Evolutionary conservation across 2,888 invertebrate species (phyloP).

Genomic region (Epistrophe eligans): DNA sequence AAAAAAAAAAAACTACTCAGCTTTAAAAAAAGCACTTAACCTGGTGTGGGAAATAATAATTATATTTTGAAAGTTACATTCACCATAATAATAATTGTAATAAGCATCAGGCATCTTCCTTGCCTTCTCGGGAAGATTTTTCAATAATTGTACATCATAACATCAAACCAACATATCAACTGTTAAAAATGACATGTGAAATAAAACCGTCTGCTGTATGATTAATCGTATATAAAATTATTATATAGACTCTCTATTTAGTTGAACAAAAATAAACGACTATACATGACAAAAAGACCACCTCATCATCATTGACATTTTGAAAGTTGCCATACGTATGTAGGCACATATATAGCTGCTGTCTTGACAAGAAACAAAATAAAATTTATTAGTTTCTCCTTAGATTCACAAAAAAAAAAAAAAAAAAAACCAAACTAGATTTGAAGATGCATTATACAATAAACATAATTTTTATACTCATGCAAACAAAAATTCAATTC

Average conservation of each 20-base stretch:
- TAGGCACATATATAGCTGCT: constrained; percentile 1
- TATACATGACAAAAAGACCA: constrained; percentile 40
- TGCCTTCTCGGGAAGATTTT: constrained; percentile 52
- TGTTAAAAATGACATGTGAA: constrained; percentile 55
- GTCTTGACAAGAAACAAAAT: constrained; percentile 37
- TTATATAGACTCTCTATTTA: constrained; percentile 9
- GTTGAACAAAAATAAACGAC: constrained; percentile 30
- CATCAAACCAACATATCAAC: constrained; percentile 30
- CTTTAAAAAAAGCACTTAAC: constrained; percentile 52
- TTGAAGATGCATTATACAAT: constrained; percentile 2
- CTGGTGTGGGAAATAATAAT: constrained; percentile 59
- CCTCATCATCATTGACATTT: constrained; percentile 70
- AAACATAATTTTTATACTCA: background rate
- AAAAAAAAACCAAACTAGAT: constrained; percentile 1
- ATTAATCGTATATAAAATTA: constrained; percentile 44
- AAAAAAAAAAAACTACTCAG: background rate
- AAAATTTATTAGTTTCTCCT: constrained; percentile 62
- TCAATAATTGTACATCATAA: constrained; percentile 63
- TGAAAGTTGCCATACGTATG: constrained; percentile 51
- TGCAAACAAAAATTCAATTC: constrained; percentile 9
- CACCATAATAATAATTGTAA: constrained; percentile 27
- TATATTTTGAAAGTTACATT: constrained; percentile 59
- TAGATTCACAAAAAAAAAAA: background rate
- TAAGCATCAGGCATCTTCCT: constrained; percentile 44
- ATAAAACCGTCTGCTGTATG: constrained; percentile 22